phyloP scores from a whole-genome alignment of 2,113 vertebrate species.

The Genyomyrus donnyi region DNA sequence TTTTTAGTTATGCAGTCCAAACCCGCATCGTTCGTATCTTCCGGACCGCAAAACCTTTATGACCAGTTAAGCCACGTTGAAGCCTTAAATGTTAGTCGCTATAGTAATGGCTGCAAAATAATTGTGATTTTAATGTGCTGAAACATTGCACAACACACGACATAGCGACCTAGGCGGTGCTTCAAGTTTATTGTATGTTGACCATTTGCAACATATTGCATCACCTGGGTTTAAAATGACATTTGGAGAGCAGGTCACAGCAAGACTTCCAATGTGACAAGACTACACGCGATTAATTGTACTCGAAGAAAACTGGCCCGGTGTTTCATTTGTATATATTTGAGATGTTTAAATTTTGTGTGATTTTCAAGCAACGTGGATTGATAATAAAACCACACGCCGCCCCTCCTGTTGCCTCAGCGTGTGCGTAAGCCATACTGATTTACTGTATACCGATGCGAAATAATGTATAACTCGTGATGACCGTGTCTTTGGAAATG shows the following conservation, averaged over 20 bases:
- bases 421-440: background rate
- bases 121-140: background rate
- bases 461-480: background rate
- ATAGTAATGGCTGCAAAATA: background rate
- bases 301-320: background rate
- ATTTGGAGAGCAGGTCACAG: background rate
- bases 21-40: background rate
- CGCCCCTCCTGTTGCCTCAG: background rate
- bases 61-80: background rate
- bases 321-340: background rate
- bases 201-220: constrained; percentile 9
- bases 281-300: background rate
- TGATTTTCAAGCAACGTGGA: background rate
- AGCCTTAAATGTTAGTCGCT: background rate
- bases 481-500: background rate
- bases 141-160: background rate
- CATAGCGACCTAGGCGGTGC: background rate
- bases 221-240: background rate
- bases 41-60: background rate
- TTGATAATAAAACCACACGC: background rate
- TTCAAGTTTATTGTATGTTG: background rate
- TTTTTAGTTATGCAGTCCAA: background rate
- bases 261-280: background rate
- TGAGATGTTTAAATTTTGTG: background rate
- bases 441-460: background rate